A percentile compares a stretch with the other conserved stretches of the same genome.
Evolutionary conservation across 2,797 vertebrate genomes (phyloP).

Genomic region (Typhlichthys subterraneus): DNA sequence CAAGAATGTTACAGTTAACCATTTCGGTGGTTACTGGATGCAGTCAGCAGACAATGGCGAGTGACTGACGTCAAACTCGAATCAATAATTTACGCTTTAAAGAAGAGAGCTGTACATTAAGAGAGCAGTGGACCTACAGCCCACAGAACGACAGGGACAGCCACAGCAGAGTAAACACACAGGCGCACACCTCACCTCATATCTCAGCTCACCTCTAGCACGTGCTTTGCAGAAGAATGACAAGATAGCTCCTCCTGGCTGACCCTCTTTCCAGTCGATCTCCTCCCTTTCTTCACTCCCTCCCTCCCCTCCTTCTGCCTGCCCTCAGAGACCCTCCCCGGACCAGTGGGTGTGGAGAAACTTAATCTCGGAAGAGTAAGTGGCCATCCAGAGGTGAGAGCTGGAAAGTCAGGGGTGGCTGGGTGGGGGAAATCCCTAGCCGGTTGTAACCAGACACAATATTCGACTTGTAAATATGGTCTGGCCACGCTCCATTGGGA

Average conservation of each 20-base stretch:
- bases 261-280: slow-evolving; percentile 4
- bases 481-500: too few relatives aligned
- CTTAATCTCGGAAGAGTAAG: slow-evolving; percentile 38
- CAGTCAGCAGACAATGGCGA: not conserved
- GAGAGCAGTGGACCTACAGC: not conserved
- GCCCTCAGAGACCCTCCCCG: slow-evolving; percentile 45
- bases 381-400: not conserved
- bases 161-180: too few relatives aligned
- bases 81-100: slow-evolving; percentile 20
- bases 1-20: too few relatives aligned
- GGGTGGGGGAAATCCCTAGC: slow-evolving; percentile 7
- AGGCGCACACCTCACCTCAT: too few relatives aligned
- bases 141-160: not conserved
- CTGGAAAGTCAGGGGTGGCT: not conserved
- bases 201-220: slow-evolving; percentile 24
- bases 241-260: not conserved
- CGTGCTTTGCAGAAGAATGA: not conserved
- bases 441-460: slow-evolving; percentile 9
- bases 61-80: slow-evolving; percentile 25
- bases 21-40: not conserved
- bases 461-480: not conserved
- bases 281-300: not conserved
- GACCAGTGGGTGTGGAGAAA: slow-evolving; percentile 25
- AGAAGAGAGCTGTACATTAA: not conserved
- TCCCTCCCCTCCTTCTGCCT: slow-evolving; percentile 4